Percentiles rank a stretch among this genome's conserved stretches.
Conservation (phyloP, 2,113 vertebrate genomes). For the Myiozetetes cayanensis region DNA sequence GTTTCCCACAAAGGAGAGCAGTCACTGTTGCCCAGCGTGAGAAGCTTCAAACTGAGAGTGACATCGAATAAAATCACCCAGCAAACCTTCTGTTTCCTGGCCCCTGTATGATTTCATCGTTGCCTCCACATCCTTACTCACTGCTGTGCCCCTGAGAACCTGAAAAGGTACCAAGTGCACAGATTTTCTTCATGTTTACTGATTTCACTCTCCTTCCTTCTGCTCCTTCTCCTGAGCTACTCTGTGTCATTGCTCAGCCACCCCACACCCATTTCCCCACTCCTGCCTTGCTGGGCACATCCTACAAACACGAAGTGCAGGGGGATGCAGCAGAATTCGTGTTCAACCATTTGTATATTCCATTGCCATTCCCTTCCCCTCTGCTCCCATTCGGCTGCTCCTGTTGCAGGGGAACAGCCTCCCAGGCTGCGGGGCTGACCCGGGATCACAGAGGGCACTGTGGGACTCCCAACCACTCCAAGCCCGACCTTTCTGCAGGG, state of each 20-base stretch:
- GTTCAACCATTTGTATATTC: not conserved
- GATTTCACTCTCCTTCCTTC: not conserved
- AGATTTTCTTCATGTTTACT: not conserved
- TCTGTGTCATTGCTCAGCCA: not conserved
- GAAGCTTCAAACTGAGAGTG: not conserved
- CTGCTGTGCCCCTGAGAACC: not conserved
- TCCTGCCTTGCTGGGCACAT: not conserved
- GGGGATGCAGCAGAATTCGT: not conserved
- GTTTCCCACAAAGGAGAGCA: not conserved
- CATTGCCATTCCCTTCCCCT: not conserved
- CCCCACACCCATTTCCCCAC: not conserved
- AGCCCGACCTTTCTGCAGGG: not conserved
- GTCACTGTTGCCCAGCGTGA: fast-evolving
- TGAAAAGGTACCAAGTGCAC: too few species aligned
- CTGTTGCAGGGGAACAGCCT: not conserved
- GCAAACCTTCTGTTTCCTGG: not conserved
- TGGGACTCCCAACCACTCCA: not conserved
- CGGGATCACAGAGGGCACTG: not conserved
- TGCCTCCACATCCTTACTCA: fast-evolving
- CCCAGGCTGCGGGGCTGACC: not conserved
- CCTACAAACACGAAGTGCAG: fast-evolving
- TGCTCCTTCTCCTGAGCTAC: not conserved
- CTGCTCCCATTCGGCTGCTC: not conserved
- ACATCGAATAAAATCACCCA: not conserved
- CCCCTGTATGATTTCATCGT: fast-evolving